Evolutionary conservation across 1,140 invertebrate genomes (phyloP), one percentile per base, ranked within the genome.

Genomic region (Aphelinus atriplicis): DNA sequence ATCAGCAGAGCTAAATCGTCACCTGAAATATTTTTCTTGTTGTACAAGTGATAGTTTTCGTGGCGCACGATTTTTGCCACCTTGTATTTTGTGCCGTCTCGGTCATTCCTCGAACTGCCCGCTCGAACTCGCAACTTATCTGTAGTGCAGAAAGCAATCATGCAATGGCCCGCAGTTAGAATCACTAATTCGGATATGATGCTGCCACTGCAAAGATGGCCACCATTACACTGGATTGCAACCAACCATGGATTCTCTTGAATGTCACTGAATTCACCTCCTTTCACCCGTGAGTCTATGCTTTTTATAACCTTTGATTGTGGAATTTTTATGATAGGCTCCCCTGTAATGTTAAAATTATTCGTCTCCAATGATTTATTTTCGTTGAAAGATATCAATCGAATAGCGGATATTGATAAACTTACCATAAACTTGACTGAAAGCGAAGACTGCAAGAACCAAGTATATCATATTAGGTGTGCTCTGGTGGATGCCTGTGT

Each of bases 101-200:
- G 7, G 4, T 60, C n/a, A 10, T 60, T 60, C 26, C 3, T 42
- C 7, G 57, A 60, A n/a, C 7, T 7, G 26, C 57, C 57, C 4
- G 57, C 26, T n/a, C 57, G 57, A 60, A 60, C 26, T n/a, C 7
- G 3, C 57, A 60, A n/a, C 4, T n/a, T n/a, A 5, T 5, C 7
- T 3, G 57, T 3, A 3, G 4, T 3, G 7, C 4, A 4, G 4
- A n/a, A 4, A 7, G 26, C 61, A 26, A 26, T 26, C 26, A 26
- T 26, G n/a, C 92, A 93, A 81, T 94, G 92, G 1, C 85, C 92
- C 1, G 92, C 92, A 0, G 92, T 92, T 4, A 93, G 7, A 2
- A 92, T 88, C 79, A 87, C 91, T 2, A 89, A 79, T 45, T 85
- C 72, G 10, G 84, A 86, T 26, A 93, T 88, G 69, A 94, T 90